phyloP scores from a whole-genome alignment of 2,797 vertebrate species.

The Diglossa cyanea region DNA sequence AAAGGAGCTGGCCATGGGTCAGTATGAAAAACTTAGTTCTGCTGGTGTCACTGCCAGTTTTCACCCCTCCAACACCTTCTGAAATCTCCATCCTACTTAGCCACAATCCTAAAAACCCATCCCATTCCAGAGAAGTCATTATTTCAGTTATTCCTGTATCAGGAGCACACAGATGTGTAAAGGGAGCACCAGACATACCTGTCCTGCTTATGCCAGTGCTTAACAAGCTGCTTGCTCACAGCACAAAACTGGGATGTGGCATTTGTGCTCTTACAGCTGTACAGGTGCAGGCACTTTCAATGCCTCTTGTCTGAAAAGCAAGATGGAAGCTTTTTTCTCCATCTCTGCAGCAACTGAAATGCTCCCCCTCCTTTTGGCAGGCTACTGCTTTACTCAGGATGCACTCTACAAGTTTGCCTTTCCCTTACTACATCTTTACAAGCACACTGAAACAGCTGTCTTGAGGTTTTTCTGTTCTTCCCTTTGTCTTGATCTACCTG shows the following conservation, averaged over 20 bases:
- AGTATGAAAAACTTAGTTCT: background rate
- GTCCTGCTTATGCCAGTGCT: fast-evolving
- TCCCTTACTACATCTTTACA: background rate
- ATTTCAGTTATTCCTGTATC: background rate
- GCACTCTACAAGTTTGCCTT: background rate
- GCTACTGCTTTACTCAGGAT: background rate
- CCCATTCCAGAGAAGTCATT: background rate
- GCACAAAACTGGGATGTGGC: background rate
- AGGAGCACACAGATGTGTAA: background rate
- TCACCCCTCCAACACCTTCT: background rate
- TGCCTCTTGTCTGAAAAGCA: background rate
- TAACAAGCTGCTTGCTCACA: background rate
- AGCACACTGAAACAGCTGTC: background rate
- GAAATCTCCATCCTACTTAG: background rate
- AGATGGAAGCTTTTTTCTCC: background rate
- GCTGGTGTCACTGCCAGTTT: background rate
- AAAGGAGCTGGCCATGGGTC: background rate
- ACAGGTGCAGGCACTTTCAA: background rate
- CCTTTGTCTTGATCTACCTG: background rate
- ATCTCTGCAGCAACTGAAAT: background rate
- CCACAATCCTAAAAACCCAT: background rate
- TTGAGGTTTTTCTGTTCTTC: background rate
- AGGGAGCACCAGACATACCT: background rate
- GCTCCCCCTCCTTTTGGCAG: background rate
- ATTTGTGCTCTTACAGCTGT: background rate